A percentile compares a stretch with the other conserved stretches of the same genome.
These are phyloP conservation scores for Actinia equina DNA, from an alignment of 64 coral and sea anemone genomes.

Conservation along the genomic window DNA sequence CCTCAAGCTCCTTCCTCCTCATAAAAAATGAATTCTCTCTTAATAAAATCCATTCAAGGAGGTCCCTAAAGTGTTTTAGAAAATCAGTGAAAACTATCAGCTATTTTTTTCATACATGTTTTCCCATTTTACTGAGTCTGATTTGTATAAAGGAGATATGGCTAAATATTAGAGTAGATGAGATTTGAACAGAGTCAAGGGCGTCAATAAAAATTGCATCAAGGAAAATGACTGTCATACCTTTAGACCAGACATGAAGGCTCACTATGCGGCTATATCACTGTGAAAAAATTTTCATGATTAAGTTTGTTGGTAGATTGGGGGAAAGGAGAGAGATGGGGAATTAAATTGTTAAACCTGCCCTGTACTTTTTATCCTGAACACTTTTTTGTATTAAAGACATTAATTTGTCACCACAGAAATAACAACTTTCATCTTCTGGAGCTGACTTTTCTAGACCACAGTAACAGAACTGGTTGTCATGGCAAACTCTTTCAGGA, in stretches of 20 bases:
- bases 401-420: slow-evolving; percentile 12
- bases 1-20: too few relatives aligned
- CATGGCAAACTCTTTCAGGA: slow-evolving; percentile 21
- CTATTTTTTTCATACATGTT: too few relatives aligned
- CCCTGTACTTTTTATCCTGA: background rate
- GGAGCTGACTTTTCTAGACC: slow-evolving; percentile 40
- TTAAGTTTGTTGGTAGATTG: background rate
- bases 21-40: too few relatives aligned
- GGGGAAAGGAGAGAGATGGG: background rate
- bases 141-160: too few relatives aligned
- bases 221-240: background rate
- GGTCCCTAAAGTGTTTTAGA: too few relatives aligned
- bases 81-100: too few relatives aligned
- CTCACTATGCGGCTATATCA: background rate
- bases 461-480: slow-evolving; percentile 42
- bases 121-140: too few relatives aligned
- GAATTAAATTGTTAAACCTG: background rate
- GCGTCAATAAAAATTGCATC: background rate
- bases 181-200: background rate
- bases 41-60: too few relatives aligned
- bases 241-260: background rate
- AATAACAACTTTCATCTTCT: slow-evolving; percentile 23
- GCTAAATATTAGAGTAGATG: background rate
- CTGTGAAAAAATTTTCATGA: background rate
- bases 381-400: slow-evolving; percentile 20